Base-by-base conservation (phyloP, 1,140 invertebrate species). In the Colletes latitarsis region DNA sequence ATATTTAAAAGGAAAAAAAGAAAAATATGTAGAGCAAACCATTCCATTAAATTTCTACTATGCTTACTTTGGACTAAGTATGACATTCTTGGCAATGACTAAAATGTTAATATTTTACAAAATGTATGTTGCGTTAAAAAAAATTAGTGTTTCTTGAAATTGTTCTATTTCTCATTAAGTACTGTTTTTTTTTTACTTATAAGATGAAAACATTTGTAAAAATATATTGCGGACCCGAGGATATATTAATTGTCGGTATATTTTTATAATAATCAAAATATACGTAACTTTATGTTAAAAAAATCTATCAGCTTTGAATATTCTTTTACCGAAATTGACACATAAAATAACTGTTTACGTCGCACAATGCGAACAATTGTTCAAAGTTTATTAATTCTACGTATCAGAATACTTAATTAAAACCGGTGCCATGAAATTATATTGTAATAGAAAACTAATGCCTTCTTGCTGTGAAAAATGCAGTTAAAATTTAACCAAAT, bases 361-460 rank as follows among this genome's bases (percentile, higher is more conserved):
- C 12, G 9, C 43, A 63, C 41, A 41, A 30, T 62, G 15, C 14
- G 64, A 57, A 4, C 64, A 21, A 78, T 62, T 46, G 4, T 49
- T 17, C 30, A 15, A 41, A 49, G 49, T 43, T 75, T 67, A 66
- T 43, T 14, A 17, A 49, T 5, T 5, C 14, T 21, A 21, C 21
- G 19, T 79, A 46, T 39, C n/a, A 4, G 15, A 62, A 43, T 71
- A 77, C 21, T 73, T 10, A 41, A 46, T 17, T 43, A 30, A 19
- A 64, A 78, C 60, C 9, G 62, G 80, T 86, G 83, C 80, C 80
- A 82, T 82, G 73, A 75, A 62, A 57, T 39, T 52, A n/a, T 69
- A 43, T 69, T 15, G 30, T 75, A 70, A 19, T 43, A 12, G 10
- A 53, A 77, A 46, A 80, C 46, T 81, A 52, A 6, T 52, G 52